Evolutionary conservation across 2,797 vertebrate genomes (phyloP), one percentile per base, ranked within the genome.

Genomic region (Molossus molossus): DNA sequence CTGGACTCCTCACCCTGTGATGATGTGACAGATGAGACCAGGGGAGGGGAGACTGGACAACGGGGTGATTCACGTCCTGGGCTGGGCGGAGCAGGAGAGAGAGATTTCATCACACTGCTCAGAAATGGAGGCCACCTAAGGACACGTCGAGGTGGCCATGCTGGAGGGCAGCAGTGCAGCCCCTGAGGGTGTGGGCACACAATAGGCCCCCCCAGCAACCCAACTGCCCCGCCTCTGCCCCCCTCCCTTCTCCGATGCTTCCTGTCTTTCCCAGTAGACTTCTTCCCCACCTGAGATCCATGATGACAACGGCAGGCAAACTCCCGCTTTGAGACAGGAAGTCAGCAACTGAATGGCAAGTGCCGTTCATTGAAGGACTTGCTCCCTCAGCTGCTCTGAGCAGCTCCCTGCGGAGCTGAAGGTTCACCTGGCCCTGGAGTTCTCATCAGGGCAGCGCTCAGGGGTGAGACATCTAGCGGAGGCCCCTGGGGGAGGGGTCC

Each of bases 171-270:
- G 0, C 25, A 15, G 72, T 18, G 0, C 6, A 21, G 7, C 2
- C 15, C 23, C 80, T 4, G 0, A 17, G 0, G 1, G n/a, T 27
- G 33, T 9, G 1, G 18, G 40, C 37, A 18, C n/a, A 0, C 0
- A 2, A 87, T 7, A 17, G 57, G 15, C 11, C 18, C 4, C 3
- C n/a, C 48, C 3, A 13, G 20, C 29, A 6, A 8, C 4, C 1
- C 5, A 5, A 2, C 45, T 1, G 20, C 7, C 21, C 69, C 50
- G 6, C 50, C 50, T 21, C 73, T n/a, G 10, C 37, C 20, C n/a
- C 73, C 9, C 40, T 0, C 33, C n/a, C 73, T 69, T 33, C 77
- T 33, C 57, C 0, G 48, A 0, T 33, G 21, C 53, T 50, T 27
- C 48, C 6, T 17, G 3, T 13, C 83, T 33, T 40, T 57, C 75